phyloP scores from a whole-genome alignment of 2,113 vertebrate species.

The Physeter macrocephalus region DNA sequence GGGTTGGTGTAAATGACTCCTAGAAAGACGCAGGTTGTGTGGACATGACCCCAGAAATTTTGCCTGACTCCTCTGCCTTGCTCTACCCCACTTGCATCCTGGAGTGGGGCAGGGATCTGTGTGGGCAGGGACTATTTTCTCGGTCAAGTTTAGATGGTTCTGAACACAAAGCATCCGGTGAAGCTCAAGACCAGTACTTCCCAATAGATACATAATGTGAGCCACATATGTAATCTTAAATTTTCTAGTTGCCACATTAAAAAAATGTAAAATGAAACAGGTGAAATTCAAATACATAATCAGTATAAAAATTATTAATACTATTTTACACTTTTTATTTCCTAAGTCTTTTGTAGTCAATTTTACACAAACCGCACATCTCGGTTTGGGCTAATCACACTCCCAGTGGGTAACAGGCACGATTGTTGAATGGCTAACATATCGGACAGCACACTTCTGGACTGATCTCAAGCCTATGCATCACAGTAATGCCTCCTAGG shows the following conservation, averaged over 20 bases:
- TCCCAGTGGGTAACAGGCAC: neutral
- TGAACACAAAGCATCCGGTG: neutral
- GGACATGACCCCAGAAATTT: neutral
- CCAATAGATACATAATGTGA: neutral
- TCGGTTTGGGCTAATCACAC: neutral
- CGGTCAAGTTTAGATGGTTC: neutral
- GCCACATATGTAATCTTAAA: neutral
- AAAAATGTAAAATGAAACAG: neutral
- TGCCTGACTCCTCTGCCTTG: neutral
- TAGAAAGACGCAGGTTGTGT: neutral
- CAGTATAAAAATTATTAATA: neutral
- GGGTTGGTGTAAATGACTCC: neutral
- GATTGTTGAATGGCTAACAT: neutral
- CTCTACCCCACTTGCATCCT: neutral
- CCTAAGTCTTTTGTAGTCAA: neutral
- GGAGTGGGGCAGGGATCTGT: neutral
- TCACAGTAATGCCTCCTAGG: neutral
- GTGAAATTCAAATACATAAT: neutral
- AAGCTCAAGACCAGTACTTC: neutral
- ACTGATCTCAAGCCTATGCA: neutral
- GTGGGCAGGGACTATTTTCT: neutral
- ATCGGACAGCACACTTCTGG: neutral
- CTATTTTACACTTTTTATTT: neutral
- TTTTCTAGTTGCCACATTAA: neutral
- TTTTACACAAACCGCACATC: neutral